phyloP scores from a whole-genome alignment of 1,140 invertebrate genomes.

The Bombus cullumanus region DNA sequence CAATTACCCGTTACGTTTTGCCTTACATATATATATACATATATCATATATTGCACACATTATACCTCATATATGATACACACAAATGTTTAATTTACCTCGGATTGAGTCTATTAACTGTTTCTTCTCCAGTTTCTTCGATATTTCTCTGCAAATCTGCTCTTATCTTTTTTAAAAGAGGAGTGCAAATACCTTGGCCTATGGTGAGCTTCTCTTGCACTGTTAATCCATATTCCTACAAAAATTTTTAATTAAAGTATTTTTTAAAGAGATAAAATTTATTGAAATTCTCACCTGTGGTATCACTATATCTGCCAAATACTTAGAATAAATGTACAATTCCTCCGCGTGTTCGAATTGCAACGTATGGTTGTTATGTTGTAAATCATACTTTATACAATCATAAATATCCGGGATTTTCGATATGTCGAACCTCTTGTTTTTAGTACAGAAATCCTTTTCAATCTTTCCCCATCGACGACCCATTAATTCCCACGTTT shows the following conservation, averaged over 20 bases:
- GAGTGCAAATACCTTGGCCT: constrained; percentile 98
- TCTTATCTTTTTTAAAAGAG: constrained; percentile 97
- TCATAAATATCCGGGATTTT: constrained; percentile 99
- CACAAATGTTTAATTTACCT: constrained; percentile 82
- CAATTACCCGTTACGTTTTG: background rate
- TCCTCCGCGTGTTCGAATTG: constrained; percentile 97
- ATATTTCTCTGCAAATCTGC: constrained; percentile 97
- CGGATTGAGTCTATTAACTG: constrained; percentile 97
- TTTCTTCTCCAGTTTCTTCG: constrained; percentile 93
- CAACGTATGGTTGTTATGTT: constrained; percentile 98
- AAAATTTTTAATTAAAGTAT: background rate
- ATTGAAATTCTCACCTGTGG: constrained; percentile 89
- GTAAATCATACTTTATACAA: constrained; percentile 99
- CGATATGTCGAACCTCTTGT: constrained; percentile 97
- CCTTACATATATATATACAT: background rate
- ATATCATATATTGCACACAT: background rate
- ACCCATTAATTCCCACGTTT: constrained; percentile 99
- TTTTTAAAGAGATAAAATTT: background rate
- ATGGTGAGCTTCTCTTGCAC: constrained; percentile 98
- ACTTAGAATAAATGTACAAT: constrained; percentile 97
- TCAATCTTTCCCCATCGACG: constrained; percentile 99
- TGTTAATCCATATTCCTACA: constrained; percentile 97
- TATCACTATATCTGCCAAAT: constrained; percentile 98
- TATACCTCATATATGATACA: background rate
- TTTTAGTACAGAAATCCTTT: constrained; percentile 98